Evolutionary conservation across 2,113 vertebrate species (phyloP), one percentile per base, ranked within the genome.

Genomic region (Crypturellus undulatus): DNA sequence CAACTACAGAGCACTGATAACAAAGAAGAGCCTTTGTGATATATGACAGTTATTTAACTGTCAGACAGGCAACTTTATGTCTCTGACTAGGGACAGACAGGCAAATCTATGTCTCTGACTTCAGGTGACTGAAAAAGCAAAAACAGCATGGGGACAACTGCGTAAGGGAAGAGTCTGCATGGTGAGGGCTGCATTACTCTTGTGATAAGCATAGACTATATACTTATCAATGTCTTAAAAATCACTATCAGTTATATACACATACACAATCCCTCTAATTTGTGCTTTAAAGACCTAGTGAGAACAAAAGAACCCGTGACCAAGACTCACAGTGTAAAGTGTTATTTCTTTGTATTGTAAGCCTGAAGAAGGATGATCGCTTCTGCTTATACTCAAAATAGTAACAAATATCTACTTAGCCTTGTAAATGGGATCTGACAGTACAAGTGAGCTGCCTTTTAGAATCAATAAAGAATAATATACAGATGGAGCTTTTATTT

Each of bases 31-130:
- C 28, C 73, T 70, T 76, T 62, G 75, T 90, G 84, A 95, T 25
- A 2, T 89, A 78, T 62, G 68, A 83, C 71, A 92, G 54, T 88
- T 94, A 86, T 91, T 94, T 92, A 92, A 94, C 60, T 82, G 79
- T 94, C 85, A 88, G 77, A 85, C 34, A 76, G 40, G 12, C 38
- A 91, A 47, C 20, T 38, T 72, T 83, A 43, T 83, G 52, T 85
- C 80, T 85, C 18, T 47, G 45, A 47, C 19, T 62, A n/a, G 58
- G 93, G 78, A 94, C 85, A 86, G 77, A 84, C 38, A 72, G 38
- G 10, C 42, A 91, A 47, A 18, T 36, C 69, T 83, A 43, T 60
- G 65, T 52, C 49, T 90, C 70, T 90, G 70, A 38, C 10, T 83
- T 83, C 54, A 83, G 56, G 42, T 84, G 84, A 76, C 52, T 79